Base-by-base conservation (phyloP, 2,113 vertebrate species). In the Vireo altiloquus region DNA sequence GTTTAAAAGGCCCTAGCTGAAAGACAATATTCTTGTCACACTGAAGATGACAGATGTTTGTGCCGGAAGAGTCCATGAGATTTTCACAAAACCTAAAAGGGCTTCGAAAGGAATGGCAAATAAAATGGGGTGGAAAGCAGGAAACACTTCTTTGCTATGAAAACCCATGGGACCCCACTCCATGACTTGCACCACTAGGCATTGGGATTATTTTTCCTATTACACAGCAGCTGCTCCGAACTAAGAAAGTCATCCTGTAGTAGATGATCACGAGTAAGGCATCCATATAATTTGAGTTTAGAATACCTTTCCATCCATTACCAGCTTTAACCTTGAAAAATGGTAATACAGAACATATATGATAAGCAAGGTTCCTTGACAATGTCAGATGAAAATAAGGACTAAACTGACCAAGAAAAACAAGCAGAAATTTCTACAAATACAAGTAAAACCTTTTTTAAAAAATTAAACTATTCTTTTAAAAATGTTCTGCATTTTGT, bases 51-150 rank as follows among this genome's bases (percentile, higher is more conserved):
- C 81, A 95, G 90, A 81, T 91, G 87, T 70, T 88, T 13, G 1
- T n/a, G 50, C 54, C 1, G 0, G 72, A 89, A 85, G 31, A 89
- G 76, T 66, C 70, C 46, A 23, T 11, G 44, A 95, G 78, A 78
- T 92, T 87, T 89, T 66, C 95, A 95, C 56, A 91, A 83, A 89
- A 84, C 30, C 65, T 89, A 46, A 50, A 80, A 66, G 28, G 33
- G 61, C 52, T 81, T 69, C 3, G 2, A 56, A 87, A 91, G 47
- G 35, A 89, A 47, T 42, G 44, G 69, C 64, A 87, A 92, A 50
- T 63, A 75, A 53, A 80, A 84, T 77, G 66, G 70, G 30, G 30
- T 1, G 1, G 57, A 60, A 60, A 60, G 64, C 77, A 92, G 72
- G 33, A 92, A 89, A 89, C 56, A 89, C 18, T 69, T 83, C 56